phyloP scores from a whole-genome alignment of 2,888 invertebrate genomes.

The Homarus gammarus region DNA sequence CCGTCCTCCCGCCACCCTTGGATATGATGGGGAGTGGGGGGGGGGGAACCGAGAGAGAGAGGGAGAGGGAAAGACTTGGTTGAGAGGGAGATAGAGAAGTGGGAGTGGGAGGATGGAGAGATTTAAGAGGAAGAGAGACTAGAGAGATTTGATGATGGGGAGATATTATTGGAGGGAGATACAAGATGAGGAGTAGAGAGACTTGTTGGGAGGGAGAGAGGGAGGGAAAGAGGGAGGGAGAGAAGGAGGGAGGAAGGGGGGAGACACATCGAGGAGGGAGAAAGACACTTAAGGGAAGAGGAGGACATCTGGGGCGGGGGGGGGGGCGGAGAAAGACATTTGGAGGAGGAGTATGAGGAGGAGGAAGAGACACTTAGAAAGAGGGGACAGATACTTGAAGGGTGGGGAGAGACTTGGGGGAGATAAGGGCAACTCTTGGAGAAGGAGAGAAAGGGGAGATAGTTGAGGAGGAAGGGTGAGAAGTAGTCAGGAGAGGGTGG shows the following conservation, averaged over 20 bases:
- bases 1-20: not conserved
- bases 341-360: not conserved
- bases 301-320: not conserved
- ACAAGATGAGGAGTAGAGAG: conserved; percentile 7
- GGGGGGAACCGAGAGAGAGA: conserved; percentile 2
- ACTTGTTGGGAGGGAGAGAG: not conserved
- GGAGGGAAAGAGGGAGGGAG: not conserved
- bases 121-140: not conserved
- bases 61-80: not conserved
- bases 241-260: not conserved
- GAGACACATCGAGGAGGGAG: not conserved
- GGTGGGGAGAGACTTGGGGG: not conserved
- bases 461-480: not conserved
- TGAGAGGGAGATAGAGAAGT: not conserved
- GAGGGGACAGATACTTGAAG: conserved; percentile 8
- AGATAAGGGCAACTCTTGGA: no score
- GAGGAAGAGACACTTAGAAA: not conserved
- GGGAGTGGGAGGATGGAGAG: not conserved
- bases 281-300: not conserved
- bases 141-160: not conserved
- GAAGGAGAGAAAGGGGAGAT: not conserved
- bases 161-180: not conserved
- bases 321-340: not conserved
- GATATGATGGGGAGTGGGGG: conserved; percentile 6
- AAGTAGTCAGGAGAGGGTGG: not conserved